Percentiles rank a stretch among this genome's conserved stretches.
Evolutionary conservation across 2,888 invertebrate genomes (phyloP).

Genomic region (Trisateles emortualis): DNA sequence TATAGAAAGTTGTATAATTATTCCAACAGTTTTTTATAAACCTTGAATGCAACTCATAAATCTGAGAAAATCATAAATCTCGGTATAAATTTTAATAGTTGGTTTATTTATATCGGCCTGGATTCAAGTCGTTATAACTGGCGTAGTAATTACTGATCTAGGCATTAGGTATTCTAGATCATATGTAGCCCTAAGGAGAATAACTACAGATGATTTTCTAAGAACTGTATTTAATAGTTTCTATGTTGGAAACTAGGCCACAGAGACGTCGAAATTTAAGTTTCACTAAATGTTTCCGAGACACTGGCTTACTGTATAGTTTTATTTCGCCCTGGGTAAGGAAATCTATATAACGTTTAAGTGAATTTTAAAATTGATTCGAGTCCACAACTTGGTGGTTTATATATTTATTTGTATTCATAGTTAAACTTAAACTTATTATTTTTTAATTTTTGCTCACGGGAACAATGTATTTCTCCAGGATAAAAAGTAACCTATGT

Average conservation of each 20-base stretch:
- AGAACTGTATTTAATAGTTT: neutral
- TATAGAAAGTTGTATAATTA: too few species aligned
- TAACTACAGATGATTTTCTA: conserved; percentile 2
- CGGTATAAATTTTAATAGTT: conserved; percentile 5
- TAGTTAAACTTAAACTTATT: too few species aligned
- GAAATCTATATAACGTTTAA: too few species aligned
- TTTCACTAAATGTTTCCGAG: too few species aligned
- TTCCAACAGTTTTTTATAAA: neutral
- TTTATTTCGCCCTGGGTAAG: too few species aligned
- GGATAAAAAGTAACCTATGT: too few species aligned
- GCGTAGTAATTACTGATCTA: conserved; percentile 10
- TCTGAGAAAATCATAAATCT: conserved; percentile 6
- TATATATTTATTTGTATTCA: too few species aligned
- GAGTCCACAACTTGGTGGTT: too few species aligned
- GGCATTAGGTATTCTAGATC: conserved; percentile 6
- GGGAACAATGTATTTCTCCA: too few species aligned
- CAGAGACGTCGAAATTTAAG: neutral
- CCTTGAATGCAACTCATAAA: conserved; percentile 13
- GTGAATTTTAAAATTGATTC: too few species aligned
- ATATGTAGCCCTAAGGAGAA: conserved; percentile 1
- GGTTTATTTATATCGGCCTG: conserved; percentile 10
- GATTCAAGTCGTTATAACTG: conserved; percentile 12
- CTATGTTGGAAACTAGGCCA: neutral
- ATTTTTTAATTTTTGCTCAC: too few species aligned
- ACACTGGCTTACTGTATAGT: too few species aligned